Conservation (phyloP, 2,888 invertebrate genomes). For the Drosophila mulleri region DNA sequence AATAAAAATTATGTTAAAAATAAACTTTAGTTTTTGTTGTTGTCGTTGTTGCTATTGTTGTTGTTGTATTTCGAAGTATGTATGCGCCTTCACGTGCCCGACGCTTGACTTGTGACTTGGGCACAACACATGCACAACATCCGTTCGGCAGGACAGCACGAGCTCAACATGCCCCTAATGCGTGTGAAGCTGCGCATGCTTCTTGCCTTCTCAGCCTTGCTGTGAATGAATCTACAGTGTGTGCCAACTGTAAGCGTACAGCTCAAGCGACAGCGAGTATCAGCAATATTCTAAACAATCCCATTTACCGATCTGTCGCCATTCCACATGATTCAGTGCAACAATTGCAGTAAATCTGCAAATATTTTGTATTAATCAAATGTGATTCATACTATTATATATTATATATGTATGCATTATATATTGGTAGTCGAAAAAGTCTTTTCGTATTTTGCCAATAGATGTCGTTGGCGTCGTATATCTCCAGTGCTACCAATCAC, state of each 20-base stretch:
- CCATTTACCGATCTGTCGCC: neutral
- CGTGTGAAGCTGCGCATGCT: conserved; percentile 76
- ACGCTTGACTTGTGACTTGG: conserved; percentile 15
- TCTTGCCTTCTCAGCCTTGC: conserved; percentile 49
- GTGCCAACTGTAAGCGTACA: conserved; percentile 26
- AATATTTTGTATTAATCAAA: neutral
- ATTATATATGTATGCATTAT: too few relatives aligned
- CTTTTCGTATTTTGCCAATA: too few relatives aligned
- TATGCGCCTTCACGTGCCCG: conserved; percentile 8
- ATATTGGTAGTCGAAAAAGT: too few relatives aligned
- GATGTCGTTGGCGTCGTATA: too few relatives aligned
- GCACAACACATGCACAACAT: conserved; percentile 63
- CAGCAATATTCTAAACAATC: neutral
- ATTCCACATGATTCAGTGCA: neutral
- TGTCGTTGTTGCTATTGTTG: neutral
- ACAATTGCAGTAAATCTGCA: neutral
- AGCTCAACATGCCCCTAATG: conserved; percentile 23
- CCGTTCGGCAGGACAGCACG: conserved; percentile 61
- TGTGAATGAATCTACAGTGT: conserved; percentile 50
- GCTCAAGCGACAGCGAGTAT: neutral
- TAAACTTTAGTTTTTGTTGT: conserved; percentile 41
- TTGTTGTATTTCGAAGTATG: neutral
- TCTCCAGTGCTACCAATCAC: too few relatives aligned
- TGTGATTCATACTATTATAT: conserved; percentile 1
- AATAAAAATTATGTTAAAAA: conserved; percentile 76